Percentiles rank a stretch among this genome's conserved stretches.
Conservation (phyloP, 2,888 invertebrate species). For the Bembecia ichneumoniformis region DNA sequence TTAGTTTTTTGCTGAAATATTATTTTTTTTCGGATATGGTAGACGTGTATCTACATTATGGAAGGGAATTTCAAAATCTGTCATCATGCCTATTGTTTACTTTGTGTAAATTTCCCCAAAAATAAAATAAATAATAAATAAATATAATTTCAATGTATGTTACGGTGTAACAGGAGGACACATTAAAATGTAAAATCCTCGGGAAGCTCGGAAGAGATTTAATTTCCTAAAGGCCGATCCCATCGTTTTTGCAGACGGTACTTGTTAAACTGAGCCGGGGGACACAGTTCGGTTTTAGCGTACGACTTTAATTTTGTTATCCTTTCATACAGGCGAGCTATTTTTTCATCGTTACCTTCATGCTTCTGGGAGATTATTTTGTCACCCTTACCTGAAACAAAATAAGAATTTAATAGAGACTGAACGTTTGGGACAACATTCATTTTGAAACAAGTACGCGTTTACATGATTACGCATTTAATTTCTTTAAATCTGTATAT, state of each 20-base stretch:
- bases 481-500: too few species aligned
- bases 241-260: slow-evolving; percentile 9
- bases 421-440: too few species aligned
- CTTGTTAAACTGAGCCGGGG: slow-evolving; percentile 4
- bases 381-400: neutral
- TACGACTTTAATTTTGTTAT: slow-evolving; percentile 2
- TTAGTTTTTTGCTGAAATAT: too few species aligned
- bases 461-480: too few species aligned
- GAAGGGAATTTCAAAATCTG: too few species aligned
- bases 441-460: too few species aligned
- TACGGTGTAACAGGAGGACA: slow-evolving; percentile 26
- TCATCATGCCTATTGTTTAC: too few species aligned
- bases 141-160: neutral
- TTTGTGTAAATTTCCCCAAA: too few species aligned
- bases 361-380: neutral
- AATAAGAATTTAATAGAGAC: neutral
- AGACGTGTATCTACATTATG: too few species aligned
- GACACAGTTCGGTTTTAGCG: slow-evolving; percentile 2
- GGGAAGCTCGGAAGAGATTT: slow-evolving; percentile 38
- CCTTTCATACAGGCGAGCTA: neutral
- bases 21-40: too few species aligned
- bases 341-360: neutral
- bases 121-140: too few species aligned
- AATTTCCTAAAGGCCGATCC: slow-evolving; percentile 49
- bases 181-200: slow-evolving; percentile 50